Base-by-base conservation (phyloP, 2,888 invertebrate genomes). In the Lasioglossum morio region DNA sequence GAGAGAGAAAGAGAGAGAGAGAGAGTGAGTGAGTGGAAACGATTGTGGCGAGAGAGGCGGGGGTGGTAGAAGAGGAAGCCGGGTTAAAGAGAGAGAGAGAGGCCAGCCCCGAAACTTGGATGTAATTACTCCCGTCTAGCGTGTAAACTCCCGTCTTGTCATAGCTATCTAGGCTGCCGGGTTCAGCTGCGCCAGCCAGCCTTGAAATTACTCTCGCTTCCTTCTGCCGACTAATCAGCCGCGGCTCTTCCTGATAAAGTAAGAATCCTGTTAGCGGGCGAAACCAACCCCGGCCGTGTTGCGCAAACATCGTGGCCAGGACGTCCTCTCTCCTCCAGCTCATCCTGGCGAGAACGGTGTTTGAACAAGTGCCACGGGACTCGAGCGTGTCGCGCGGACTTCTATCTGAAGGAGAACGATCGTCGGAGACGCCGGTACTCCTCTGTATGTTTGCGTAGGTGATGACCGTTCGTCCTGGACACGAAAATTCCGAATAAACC, bases 71-170 rank as follows among this genome's bases (percentile, higher is more conserved):
- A 43, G 60, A 57, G 57, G 57, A 57, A n/a, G 57, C 57, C n/a
- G 73, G 57, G 80, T 72, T 79, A 79, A 83, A 82, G 89, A 86
- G 90, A 88, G 89, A 86, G 90, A 88, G 90, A 87, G 92, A 87
- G 88, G 84, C 88, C 88, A 43, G 86, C 73, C 88, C 90, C 93
- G 92, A 94, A 94, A 94, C 94, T 94, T 94, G 93, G 94, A 93
- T 94, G 94, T 94, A 94, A 94, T 94, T 94, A 94, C 93, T 93
- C 92, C 93, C 94, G 92, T 91, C 92, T 92, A 92, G 91, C 92
- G 90, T 92, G 92, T 92, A 94, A 93, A 93, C 93, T 92, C 89
- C 89, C 93, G 89, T 93, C 92, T 92, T 93, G 93, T 94, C 94
- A 93, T 93, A 92, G 92, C 92, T 94, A 94, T 94, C 94, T 92